Evolutionary conservation across 1,140 invertebrate species (phyloP).

Genomic region (Nasonia vitripennis): DNA sequence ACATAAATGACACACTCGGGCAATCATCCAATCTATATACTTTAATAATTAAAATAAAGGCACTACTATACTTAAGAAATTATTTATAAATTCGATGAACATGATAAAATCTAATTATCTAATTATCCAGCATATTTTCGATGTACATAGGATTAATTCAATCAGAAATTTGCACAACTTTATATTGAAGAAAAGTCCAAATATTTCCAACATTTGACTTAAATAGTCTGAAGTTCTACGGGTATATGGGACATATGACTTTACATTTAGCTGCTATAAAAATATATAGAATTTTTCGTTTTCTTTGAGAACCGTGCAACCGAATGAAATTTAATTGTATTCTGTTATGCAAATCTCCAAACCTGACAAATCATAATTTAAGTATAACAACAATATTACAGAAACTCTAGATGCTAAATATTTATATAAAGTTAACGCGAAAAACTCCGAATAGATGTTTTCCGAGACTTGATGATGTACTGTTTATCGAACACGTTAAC

Average conservation of each 20-base stretch:
- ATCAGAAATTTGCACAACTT: slow-evolving; percentile 35
- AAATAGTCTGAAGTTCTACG: neutral
- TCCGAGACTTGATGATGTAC: slow-evolving; percentile 32
- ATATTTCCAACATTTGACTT: neutral
- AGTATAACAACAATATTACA: slow-evolving; percentile 45
- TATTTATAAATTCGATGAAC: slow-evolving; percentile 47
- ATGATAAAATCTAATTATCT: slow-evolving; percentile 43
- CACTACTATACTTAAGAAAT: slow-evolving; percentile 38
- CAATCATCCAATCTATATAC: slow-evolving; percentile 31
- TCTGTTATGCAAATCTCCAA: slow-evolving; percentile 53
- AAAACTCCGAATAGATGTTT: slow-evolving; percentile 48
- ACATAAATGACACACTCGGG: slow-evolving; percentile 28
- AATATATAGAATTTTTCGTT: neutral
- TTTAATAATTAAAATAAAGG: slow-evolving; percentile 42
- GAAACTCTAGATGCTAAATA: slow-evolving; percentile 28
- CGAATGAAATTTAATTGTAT: neutral
- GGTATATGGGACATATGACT: neutral
- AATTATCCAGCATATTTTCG: slow-evolving; percentile 27
- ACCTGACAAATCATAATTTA: slow-evolving; percentile 53
- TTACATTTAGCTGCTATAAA: neutral
- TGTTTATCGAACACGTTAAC: slow-evolving; percentile 47
- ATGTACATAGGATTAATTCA: slow-evolving; percentile 34
- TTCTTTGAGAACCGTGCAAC: neutral
- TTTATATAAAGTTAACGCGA: slow-evolving; percentile 44
- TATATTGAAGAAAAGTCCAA: neutral